These are phyloP conservation scores for Harpalus rubripes DNA, from an alignment of 2,888 invertebrate species.

Conservation along the genomic window DNA sequence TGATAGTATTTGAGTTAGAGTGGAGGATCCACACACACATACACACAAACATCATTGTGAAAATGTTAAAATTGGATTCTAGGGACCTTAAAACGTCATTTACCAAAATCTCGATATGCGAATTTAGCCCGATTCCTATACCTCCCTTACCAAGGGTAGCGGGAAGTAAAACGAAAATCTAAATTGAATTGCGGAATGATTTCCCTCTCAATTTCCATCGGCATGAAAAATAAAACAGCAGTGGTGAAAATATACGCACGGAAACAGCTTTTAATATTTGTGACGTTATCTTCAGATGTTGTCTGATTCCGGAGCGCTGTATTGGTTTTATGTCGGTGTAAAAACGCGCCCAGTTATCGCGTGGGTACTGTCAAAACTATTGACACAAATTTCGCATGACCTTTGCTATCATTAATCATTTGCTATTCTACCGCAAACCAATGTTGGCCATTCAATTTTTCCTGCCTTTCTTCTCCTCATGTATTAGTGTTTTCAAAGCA, in stretches of 20 bases:
- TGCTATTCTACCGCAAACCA: conserved; percentile 39
- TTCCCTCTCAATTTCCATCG: conserved; percentile 39
- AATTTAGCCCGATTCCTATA: too few relatives aligned
- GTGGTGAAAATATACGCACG: conserved; percentile 57
- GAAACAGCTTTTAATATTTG: conserved; percentile 60
- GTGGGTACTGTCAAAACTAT: conserved; percentile 66
- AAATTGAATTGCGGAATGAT: conserved; percentile 22
- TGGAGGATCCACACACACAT: too few relatives aligned
- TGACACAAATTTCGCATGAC: conserved; percentile 65
- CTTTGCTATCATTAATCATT: conserved; percentile 61
- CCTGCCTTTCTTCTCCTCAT: conserved; percentile 22
- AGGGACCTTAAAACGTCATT: too few relatives aligned
- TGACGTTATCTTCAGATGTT: conserved; percentile 65
- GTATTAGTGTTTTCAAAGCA: conserved; percentile 40
- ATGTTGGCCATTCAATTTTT: conserved; percentile 43
- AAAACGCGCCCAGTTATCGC: conserved; percentile 66
- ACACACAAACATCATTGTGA: too few relatives aligned
- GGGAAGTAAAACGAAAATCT: neutral
- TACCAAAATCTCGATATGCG: too few relatives aligned
- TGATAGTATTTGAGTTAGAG: too few relatives aligned
- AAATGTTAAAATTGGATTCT: too few relatives aligned
- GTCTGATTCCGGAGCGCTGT: conserved; percentile 46
- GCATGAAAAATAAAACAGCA: conserved; percentile 12
- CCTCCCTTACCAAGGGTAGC: too few relatives aligned
- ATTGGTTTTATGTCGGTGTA: conserved; percentile 61